Percentiles rank a stretch among this genome's conserved stretches.
phyloP scores from a whole-genome alignment of 1,140 invertebrate species.

The Drosophila simulans region DNA sequence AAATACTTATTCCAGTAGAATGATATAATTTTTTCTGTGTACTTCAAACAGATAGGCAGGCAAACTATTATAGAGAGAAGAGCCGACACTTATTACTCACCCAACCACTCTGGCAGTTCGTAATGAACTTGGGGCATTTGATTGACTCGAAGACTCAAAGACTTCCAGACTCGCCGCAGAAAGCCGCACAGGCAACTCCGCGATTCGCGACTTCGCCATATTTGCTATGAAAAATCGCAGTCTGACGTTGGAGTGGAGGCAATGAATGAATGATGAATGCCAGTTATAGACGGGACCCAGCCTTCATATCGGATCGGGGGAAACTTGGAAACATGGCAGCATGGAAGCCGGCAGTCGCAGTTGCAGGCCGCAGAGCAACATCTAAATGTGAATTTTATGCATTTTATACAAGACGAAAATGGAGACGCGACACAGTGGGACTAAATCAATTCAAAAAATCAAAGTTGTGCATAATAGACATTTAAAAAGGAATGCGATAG shows the following conservation, averaged over 20 bases:
- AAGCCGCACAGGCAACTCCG: conserved; percentile 33
- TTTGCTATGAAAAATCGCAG: conserved; percentile 64
- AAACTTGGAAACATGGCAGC: conserved; percentile 3
- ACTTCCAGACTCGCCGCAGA: conserved; percentile 19
- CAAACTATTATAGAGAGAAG: conserved; percentile 57
- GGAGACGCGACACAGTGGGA: conserved; percentile 55
- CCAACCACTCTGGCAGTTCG: conserved; percentile 72
- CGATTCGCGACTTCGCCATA: conserved; percentile 60
- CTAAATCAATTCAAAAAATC: too few relatives aligned
- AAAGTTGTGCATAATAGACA: too few relatives aligned
- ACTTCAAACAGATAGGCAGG: conserved; percentile 44
- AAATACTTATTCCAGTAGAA: too few relatives aligned
- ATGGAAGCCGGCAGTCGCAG: conserved; percentile 57
- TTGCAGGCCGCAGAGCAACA: conserved; percentile 46
- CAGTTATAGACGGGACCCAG: conserved; percentile 37
- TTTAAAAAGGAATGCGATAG: too few relatives aligned
- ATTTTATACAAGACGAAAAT: conserved; percentile 72
- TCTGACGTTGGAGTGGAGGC: conserved; percentile 33
- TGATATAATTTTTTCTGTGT: background rate
- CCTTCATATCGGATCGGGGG: conserved; percentile 25
- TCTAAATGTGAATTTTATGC: conserved; percentile 79
- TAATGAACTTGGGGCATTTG: conserved; percentile 78
- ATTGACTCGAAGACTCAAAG: conserved; percentile 59
- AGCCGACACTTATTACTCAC: conserved; percentile 74
- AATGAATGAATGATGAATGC: conserved; percentile 80